Evolutionary conservation across 2,113 vertebrate genomes (phyloP).

Genomic region (Paraplagusia blochii): DNA sequence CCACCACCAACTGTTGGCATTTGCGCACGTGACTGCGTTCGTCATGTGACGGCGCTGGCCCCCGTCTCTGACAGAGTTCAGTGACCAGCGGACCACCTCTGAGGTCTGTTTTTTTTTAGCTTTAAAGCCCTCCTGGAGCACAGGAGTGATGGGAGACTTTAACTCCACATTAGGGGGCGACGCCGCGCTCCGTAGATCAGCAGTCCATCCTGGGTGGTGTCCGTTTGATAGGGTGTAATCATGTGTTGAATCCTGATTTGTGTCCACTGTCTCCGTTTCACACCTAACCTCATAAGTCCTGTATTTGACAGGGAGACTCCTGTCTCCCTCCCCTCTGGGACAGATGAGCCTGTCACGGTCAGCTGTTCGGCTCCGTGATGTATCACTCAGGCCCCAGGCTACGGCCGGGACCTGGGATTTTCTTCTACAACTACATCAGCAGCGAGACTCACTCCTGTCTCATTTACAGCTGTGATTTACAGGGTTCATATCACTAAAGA

Average conservation of each 20-base stretch:
- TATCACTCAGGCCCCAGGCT: slow-evolving; percentile 30
- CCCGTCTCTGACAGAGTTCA: slow-evolving; percentile 45
- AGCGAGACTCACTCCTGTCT: slow-evolving; percentile 23
- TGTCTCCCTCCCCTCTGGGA: slow-evolving; percentile 25
- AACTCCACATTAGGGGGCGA: slow-evolving; percentile 6
- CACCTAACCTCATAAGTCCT: slow-evolving; percentile 11
- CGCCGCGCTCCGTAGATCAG: no score
- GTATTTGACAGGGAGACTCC: slow-evolving; percentile 12
- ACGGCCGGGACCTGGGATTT: slow-evolving; percentile 49
- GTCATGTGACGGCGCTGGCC: slow-evolving; percentile 59
- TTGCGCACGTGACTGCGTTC: slow-evolving; percentile 37
- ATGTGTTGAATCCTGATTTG: slow-evolving; percentile 29
- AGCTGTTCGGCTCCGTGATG: slow-evolving; percentile 63
- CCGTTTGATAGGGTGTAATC: slow-evolving; percentile 22
- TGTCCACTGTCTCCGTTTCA: slow-evolving; percentile 14
- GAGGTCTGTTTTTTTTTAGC: slow-evolving; percentile 35
- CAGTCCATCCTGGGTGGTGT: not conserved
- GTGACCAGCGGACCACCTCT: slow-evolving; percentile 48
- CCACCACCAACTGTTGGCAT: slow-evolving; percentile 39
- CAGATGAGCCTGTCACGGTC: slow-evolving; percentile 59
- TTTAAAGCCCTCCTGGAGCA: slow-evolving; percentile 34
- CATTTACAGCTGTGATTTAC: slow-evolving; percentile 47
- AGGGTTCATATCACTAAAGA: slow-evolving; percentile 21
- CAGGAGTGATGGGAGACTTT: slow-evolving; percentile 32
- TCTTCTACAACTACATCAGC: slow-evolving; percentile 53